Conservation (phyloP, 2,113 vertebrate species). For the Crotalus tigris region DNA sequence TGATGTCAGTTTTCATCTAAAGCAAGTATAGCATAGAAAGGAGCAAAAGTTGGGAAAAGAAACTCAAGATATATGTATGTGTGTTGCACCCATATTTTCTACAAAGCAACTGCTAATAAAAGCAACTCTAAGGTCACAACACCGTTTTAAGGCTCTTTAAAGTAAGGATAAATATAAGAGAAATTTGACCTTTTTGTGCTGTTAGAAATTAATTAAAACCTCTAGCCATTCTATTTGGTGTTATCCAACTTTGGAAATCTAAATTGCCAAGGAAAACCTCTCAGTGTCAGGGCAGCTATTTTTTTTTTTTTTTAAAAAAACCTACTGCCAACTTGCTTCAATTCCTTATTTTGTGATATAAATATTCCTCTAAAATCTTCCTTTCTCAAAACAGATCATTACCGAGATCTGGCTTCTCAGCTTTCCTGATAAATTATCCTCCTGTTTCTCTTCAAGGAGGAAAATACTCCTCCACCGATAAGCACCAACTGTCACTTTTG, state of each 20-base stretch:
- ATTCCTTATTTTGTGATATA: constrained; percentile 52
- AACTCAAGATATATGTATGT: no score
- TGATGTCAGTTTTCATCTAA: background rate
- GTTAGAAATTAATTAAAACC: background rate
- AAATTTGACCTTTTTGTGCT: background rate
- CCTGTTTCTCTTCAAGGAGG: constrained; percentile 69
- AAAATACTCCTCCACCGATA: constrained; percentile 62
- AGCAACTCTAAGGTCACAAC: background rate
- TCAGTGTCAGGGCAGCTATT: constrained; percentile 24
- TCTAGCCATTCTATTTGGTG: background rate
- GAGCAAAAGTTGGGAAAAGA: background rate
- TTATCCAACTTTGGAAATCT: constrained; percentile 17
- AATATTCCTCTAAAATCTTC: constrained; percentile 55
- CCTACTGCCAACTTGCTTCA: constrained; percentile 24
- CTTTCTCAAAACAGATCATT: constrained; percentile 59
- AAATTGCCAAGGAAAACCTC: constrained; percentile 27
- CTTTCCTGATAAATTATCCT: constrained; percentile 61
- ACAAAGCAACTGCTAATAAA: background rate
- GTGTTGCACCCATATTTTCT: background rate
- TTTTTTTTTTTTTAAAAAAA: background rate
- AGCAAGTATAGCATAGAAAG: background rate
- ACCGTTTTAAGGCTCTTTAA: background rate
- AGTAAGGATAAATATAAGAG: background rate
- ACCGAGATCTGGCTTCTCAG: constrained; percentile 51
- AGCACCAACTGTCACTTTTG: constrained; percentile 67